Evolutionary conservation across 2,888 invertebrate genomes (phyloP).

Genomic region (Coecobrya sp.): DNA sequence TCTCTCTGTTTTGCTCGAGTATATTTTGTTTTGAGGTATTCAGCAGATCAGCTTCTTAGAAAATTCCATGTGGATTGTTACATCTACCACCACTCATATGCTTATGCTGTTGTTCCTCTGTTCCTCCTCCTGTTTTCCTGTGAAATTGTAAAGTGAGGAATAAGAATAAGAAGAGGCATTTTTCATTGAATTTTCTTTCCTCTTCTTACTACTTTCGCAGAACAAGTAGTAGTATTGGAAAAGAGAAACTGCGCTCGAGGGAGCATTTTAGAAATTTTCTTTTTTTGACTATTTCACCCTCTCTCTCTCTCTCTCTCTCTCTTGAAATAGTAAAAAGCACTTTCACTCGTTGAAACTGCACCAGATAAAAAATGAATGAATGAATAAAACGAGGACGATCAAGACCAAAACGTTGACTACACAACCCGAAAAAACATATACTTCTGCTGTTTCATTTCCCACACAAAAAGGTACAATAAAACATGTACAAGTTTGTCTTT

Average conservation of each 20-base stretch:
- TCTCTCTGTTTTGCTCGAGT: not conserved
- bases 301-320: not conserved
- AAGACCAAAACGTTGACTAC: not conserved
- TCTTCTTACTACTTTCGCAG: slow-evolving; percentile 12
- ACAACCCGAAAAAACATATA: not conserved
- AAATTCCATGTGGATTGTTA: slow-evolving; percentile 19
- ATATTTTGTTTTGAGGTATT: slow-evolving; percentile 15
- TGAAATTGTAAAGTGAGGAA: not conserved
- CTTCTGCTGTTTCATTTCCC: not conserved
- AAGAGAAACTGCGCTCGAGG: slow-evolving; percentile 51
- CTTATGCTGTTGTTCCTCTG: not conserved
- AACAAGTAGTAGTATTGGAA: slow-evolving; percentile 10
- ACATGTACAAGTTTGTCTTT: not conserved
- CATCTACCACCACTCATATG: no score
- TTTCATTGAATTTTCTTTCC: slow-evolving; percentile 39
- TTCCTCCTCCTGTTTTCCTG: not conserved
- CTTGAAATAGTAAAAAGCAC: not conserved
- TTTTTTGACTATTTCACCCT: not conserved
- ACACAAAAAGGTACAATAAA: not conserved
- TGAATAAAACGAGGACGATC: no score
- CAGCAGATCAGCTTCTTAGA: not conserved
- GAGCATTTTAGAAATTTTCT: slow-evolving; percentile 60
- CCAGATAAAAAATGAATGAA: not conserved
- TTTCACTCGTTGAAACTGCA: slow-evolving; percentile 12
- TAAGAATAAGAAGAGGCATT: not conserved